Conservation (phyloP, 1,140 invertebrate genomes). For the Ips nitidus region DNA sequence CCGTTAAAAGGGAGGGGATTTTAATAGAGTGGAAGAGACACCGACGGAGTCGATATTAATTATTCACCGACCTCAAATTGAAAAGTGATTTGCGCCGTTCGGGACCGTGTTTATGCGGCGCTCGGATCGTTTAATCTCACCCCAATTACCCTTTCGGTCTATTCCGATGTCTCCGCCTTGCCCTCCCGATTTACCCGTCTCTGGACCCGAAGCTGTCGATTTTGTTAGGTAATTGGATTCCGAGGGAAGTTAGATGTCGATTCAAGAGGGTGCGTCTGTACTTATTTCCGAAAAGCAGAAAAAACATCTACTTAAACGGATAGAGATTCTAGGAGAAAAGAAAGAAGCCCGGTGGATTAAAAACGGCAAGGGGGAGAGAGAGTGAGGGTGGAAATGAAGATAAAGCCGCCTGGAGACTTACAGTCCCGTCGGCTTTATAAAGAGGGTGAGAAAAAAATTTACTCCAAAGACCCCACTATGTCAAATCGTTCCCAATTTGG, state of each 20-base stretch:
- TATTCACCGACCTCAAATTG: slow-evolving; percentile 48
- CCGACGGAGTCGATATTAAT: slow-evolving; percentile 46
- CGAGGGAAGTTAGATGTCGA: neutral
- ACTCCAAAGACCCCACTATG: no score
- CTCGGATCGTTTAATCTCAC: slow-evolving; percentile 48
- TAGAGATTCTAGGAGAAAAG: no score
- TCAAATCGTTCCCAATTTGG: slow-evolving; percentile 4
- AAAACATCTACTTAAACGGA: no score
- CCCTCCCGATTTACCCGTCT: slow-evolving; percentile 13
- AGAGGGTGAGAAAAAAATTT: no score
- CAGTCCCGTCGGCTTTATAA: no score
- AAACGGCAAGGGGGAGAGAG: no score
- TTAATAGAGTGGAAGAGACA: slow-evolving; percentile 38
- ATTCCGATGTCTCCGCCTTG: slow-evolving; percentile 28
- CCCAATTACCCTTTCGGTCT: slow-evolving; percentile 43
- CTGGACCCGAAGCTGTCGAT: slow-evolving; percentile 23
- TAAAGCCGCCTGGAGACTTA: no score
- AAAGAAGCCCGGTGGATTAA: no score
- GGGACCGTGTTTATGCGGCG: slow-evolving; percentile 47
- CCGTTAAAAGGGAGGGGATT: slow-evolving; percentile 36
- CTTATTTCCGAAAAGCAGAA: no score
- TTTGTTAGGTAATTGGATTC: slow-evolving; percentile 12
- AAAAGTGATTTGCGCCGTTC: slow-evolving; percentile 45
- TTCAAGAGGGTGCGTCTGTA: no score
- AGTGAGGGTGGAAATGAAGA: no score